Conservation (phyloP, 1,140 invertebrate genomes). For the Cylas formicarius region DNA sequence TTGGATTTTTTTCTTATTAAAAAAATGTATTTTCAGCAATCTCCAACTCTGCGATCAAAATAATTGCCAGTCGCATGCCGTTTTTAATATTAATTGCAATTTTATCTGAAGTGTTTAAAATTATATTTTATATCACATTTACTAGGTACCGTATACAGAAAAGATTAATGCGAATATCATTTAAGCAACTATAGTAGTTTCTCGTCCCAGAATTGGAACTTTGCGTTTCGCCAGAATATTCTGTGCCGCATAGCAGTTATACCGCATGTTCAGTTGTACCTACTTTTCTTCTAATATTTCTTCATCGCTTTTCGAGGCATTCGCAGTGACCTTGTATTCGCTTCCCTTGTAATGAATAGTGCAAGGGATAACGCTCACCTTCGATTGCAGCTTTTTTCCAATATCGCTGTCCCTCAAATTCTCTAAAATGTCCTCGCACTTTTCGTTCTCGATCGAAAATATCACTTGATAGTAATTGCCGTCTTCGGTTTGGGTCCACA, state of each 20-base stretch:
- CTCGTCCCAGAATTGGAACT: too few relatives aligned
- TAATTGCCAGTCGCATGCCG: background rate
- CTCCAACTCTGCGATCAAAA: background rate
- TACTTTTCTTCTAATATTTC: too few relatives aligned
- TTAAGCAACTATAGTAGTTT: too few relatives aligned
- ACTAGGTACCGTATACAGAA: too few relatives aligned
- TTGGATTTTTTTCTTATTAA: conserved; percentile 3
- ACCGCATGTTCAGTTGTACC: too few relatives aligned
- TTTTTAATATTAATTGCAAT: too few relatives aligned
- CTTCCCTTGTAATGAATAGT: conserved; percentile 39
- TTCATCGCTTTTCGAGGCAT: conserved; percentile 13
- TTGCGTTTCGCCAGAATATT: too few relatives aligned
- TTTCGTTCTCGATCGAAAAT: conserved; percentile 39
- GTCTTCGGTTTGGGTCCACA: conserved; percentile 24
- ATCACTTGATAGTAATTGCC: conserved; percentile 39
- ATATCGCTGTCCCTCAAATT: conserved; percentile 40
- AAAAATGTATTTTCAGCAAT: conserved; percentile 2
- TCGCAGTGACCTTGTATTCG: conserved; percentile 15
- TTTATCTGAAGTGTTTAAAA: too few relatives aligned
- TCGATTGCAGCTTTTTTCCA: conserved; percentile 36
- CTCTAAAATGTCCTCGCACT: conserved; percentile 42
- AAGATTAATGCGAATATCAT: too few relatives aligned
- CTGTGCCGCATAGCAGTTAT: too few relatives aligned
- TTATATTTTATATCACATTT: too few relatives aligned
- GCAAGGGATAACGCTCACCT: conserved; percentile 43